phyloP scores from a whole-genome alignment of 2,797 vertebrate species.

The Halcyon chelicuti region DNA sequence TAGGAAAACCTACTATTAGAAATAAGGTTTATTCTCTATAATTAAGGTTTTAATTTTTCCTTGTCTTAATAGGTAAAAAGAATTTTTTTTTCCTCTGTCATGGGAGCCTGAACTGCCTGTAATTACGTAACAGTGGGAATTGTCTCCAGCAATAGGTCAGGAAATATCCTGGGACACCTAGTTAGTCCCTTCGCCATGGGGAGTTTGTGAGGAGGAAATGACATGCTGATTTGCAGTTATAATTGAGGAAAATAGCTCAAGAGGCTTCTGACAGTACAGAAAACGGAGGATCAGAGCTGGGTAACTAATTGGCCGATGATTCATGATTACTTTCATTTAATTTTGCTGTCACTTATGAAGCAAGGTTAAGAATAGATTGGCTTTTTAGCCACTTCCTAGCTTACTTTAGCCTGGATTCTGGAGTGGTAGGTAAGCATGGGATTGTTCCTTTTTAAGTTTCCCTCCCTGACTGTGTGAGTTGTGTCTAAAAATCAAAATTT shows the following conservation, averaged over 20 bases:
- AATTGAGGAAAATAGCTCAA: slow-evolving; percentile 84
- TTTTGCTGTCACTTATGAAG: slow-evolving; percentile 78
- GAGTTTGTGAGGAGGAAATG: slow-evolving; percentile 76
- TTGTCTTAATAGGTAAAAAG: not conserved
- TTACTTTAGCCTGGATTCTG: slow-evolving; percentile 40
- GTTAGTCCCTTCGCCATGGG: slow-evolving; percentile 67
- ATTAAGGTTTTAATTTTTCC: not conserved
- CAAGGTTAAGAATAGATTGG: slow-evolving; percentile 79
- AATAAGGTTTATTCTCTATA: not conserved
- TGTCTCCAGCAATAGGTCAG: slow-evolving; percentile 62
- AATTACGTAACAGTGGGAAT: slow-evolving; percentile 72
- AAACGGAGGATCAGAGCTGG: slow-evolving; percentile 65
- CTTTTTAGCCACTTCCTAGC: slow-evolving; percentile 66
- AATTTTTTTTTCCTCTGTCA: not conserved
- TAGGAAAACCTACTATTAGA: not conserved
- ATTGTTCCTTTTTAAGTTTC: not conserved
- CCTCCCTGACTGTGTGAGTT: not conserved
- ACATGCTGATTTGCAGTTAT: slow-evolving; percentile 80
- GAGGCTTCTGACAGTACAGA: slow-evolving; percentile 81
- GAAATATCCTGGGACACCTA: slow-evolving; percentile 69
- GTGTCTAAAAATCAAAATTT: slow-evolving; percentile 32
- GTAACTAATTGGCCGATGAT: slow-evolving; percentile 55
- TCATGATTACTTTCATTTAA: slow-evolving; percentile 82
- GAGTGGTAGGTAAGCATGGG: not conserved
- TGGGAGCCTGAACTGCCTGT: slow-evolving; percentile 3